Evolutionary conservation across 2,113 vertebrate genomes (phyloP).

Genomic region (Nycticryphes semicollaris): DNA sequence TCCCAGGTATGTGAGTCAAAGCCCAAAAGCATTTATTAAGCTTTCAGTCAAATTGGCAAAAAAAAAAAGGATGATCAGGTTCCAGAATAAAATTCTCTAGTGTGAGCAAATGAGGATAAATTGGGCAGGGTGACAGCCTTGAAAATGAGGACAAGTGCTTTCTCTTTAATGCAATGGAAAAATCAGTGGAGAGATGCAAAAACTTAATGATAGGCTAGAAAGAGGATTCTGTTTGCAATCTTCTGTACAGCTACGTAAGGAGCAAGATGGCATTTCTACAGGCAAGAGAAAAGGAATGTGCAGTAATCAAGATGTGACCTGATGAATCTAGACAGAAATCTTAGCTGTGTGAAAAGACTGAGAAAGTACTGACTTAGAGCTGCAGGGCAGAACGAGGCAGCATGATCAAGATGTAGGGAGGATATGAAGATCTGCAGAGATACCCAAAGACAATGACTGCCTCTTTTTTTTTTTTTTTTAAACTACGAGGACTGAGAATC

Average conservation of each 20-base stretch:
- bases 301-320: not conserved
- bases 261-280: not conserved
- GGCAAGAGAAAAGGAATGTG: not conserved
- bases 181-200: not conserved
- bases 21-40: not conserved
- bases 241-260: not conserved
- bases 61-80: not conserved
- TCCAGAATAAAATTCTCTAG: not conserved
- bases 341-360: not conserved
- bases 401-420: not conserved
- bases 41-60: not conserved
- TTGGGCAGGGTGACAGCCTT: not conserved
- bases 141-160: not conserved
- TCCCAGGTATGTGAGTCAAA: not conserved
- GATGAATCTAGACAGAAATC: not conserved
- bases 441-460: not conserved
- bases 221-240: not conserved
- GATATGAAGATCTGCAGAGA: not conserved
- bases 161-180: not conserved
- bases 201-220: not conserved
- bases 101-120: not conserved
- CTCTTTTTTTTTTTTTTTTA: not conserved
- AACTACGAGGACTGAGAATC: not conserved
- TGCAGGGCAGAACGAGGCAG: not conserved
- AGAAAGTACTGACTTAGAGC: not conserved